Base-by-base conservation (phyloP, 2,113 vertebrate genomes). In the Xiphophorus maculatus region DNA sequence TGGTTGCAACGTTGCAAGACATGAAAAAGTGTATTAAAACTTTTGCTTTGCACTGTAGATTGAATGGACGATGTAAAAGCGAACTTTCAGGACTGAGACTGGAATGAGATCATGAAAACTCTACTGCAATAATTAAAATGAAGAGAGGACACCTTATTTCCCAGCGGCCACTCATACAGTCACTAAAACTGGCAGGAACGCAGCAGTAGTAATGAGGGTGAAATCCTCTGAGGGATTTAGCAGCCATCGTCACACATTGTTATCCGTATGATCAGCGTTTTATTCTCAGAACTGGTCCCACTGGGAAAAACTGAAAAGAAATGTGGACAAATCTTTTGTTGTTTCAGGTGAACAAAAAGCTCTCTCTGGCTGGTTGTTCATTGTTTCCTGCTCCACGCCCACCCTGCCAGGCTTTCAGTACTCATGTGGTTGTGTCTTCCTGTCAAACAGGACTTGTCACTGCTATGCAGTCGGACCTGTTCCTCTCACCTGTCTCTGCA, bases 381-480 rank as follows among this genome's bases (percentile, higher is more conserved):
- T 32, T 28, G 25, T 79, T 62, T 66, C 66, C 40, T 81, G 13
- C 58, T 74, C 81, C 86, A 79, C 89, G 79, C 86, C 86, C 69
- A 66, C 35, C 48, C 60, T 66, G 8, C 25, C 62, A 67, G 40
- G 63, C 60, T 51, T 79, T 32, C 42, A 17, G 30, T 61, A 83
- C 82, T 80, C 69, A 66, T 76, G 85, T 76, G 80, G 79, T 65
- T 2, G 19, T 65, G 37, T 73, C 73, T 88, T 87, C 84, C 81
- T 81, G 76, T 62, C 13, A 28, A 83, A 83, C 85, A 69, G 44
- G 74, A 84, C 17, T 44, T 54, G 58, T 72, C 5, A 5, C 80
- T 74, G 30, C 30, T 11, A 85, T 78, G 84, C 79, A 17, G 87
- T 83, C 74, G 28, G 75, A 91, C 90, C 90, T 76, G 90, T 90